Conservation (phyloP, 1,140 invertebrate species). For the Lasioglossum baleicum region DNA sequence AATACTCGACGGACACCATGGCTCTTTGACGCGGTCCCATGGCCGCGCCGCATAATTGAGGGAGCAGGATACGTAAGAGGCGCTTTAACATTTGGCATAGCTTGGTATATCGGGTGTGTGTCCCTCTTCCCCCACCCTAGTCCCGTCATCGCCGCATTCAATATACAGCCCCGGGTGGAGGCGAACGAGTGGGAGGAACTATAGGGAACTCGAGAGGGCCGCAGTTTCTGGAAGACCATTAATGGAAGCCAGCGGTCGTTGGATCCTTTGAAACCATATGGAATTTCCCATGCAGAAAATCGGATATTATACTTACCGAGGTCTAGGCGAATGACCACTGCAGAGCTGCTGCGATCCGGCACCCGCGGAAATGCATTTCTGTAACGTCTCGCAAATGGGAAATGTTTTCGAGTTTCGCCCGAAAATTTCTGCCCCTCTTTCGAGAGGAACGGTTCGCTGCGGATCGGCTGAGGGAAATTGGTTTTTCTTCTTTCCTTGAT, state of each 20-base stretch:
- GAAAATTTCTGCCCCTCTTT: neutral
- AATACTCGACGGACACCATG: slow-evolving; percentile 12
- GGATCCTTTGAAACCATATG: slow-evolving; percentile 26
- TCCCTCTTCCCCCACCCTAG: neutral
- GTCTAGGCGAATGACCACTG: neutral
- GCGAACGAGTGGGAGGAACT: neutral
- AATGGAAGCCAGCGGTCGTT: slow-evolving; percentile 22
- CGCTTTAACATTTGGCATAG: slow-evolving; percentile 35
- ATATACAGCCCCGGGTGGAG: neutral
- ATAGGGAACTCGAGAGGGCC: neutral
- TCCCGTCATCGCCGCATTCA: neutral
- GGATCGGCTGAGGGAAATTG: too few relatives aligned
- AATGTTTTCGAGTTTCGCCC: neutral
- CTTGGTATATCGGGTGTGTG: slow-evolving; percentile 5
- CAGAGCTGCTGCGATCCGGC: neutral
- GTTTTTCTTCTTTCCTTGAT: too few relatives aligned
- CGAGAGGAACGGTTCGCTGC: too few relatives aligned
- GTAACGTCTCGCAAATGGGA: slow-evolving; percentile 1
- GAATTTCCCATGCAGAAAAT: slow-evolving; percentile 41
- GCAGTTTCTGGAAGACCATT: slow-evolving; percentile 27
- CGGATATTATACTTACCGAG: slow-evolving; percentile 7
- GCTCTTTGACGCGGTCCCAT: slow-evolving; percentile 31
- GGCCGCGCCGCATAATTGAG: slow-evolving; percentile 38
- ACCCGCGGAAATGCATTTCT: slow-evolving; percentile 5
- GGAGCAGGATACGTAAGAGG: slow-evolving; percentile 7